Evolutionary conservation across 2,888 invertebrate species (phyloP), one percentile per base, ranked within the genome.

Genomic region (Rhaphigaster nebulosa): DNA sequence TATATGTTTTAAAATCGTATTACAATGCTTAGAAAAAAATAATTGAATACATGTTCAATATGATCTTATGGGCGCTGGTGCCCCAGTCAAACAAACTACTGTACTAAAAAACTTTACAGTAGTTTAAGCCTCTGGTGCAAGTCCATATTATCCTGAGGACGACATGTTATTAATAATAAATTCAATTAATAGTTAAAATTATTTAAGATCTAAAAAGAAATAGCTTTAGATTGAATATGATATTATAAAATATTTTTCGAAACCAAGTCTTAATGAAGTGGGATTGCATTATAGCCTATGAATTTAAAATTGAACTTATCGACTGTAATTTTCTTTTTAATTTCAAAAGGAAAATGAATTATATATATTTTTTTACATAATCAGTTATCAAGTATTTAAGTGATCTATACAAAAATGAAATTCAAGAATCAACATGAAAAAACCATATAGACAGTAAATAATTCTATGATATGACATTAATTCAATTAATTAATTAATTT

Each of bases 51-150:
- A 60, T 60, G n/a, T 60, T 26, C 60, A n/a, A 26, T n/a, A 60
- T 8, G n/a, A n/a, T 23, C 26, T 56, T 23, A 23, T 56, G 23
- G 20, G 8, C 5, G 23, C 3, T 23, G 4, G 15, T 2, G 8
- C 26, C n/a, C 8, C 0, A 60, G 10, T n/a, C 60, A 60, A 60
- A 29, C 15, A 12, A 65, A 29, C 65, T 65, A 65, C 65, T 65
- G 65, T 65, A 15, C 65, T 4, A n/a, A 65, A 65, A 4, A 65
- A 13, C 29, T 65, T 65, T 65, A 65, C 65, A 65, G 65, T 65
- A 65, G 65, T 65, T 65, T 15, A 65, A 26, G 65, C 65, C 65
- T 65, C 65, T 65, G 65, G 65, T 65, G 65, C 65, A 65, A 65
- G 65, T 29, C 3, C 65, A 29, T 29, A 65, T 65, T 29, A 65